Base-by-base conservation (phyloP, 2,113 vertebrate species). In the Eptatretus burgeri region DNA sequence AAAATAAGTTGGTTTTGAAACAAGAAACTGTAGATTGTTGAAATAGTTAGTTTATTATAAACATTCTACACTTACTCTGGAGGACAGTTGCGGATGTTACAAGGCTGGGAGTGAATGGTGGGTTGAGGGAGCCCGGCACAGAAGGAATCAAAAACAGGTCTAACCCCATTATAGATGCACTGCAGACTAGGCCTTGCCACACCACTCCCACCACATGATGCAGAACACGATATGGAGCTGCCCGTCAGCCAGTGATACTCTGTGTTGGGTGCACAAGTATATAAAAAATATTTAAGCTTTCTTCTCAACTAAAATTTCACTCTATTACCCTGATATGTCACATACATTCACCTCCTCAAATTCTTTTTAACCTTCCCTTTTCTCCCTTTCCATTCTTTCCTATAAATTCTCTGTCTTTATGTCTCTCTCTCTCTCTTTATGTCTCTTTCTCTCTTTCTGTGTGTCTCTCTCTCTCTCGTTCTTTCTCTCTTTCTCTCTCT, bases 81-180 rank as follows among this genome's bases (percentile, higher is more conserved):
- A 67, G 77, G 77, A 64, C 86, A 93, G 71, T 79, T 78, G 76
- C 76, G 82, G 68, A 82, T 79, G 71, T 74, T 79, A 68, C 86
- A 93, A 1, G 75, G 62, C 1, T 76, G 1, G 0, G 74, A 72
- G 11, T 76, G 76, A 52, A 77, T 68, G 5, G 73, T n/a, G 51
- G 77, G 78, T 67, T 77, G 77, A 10, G 64, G 73, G 65, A 71
- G 77, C 49, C 77, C 76, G 1, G 68, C 51, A 51, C 86, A 94
- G 66, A 69, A 14, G 2, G 70, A 70, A 2, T 66, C 50, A 52
- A 74, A 76, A 64, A 75, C 74, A 66, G 77, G 77, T 0, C 66
- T 71, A 20, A 63, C 68, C 18, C 62, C 62, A 63, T 77, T 73
- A 53, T 75, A 68, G 4, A 76, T 68, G 70, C 88, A 93, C 64